Conservation (phyloP, 2,888 invertebrate genomes). For the Mactromeris polynyma region DNA sequence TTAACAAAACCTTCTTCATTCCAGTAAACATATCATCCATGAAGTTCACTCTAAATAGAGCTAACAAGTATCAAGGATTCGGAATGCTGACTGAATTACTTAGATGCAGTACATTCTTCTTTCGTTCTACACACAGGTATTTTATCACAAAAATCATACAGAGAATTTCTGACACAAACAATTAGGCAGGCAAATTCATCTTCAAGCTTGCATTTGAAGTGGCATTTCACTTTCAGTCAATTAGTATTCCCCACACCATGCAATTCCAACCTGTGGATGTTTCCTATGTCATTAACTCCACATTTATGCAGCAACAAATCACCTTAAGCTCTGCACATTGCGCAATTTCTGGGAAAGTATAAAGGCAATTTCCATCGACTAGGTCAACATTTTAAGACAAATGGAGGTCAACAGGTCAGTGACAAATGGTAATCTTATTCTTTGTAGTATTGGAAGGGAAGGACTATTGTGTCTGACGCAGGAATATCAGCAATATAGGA, state of each 20-base stretch:
- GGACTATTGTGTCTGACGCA: no score
- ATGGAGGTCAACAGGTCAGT: constrained; percentile 11
- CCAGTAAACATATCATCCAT: not conserved
- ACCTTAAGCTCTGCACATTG: not conserved
- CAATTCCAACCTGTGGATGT: not conserved
- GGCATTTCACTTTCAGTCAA: not conserved
- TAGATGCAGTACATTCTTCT: not conserved
- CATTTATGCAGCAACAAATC: not conserved
- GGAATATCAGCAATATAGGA: no score
- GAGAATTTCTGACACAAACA: not conserved
- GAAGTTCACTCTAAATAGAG: not conserved
- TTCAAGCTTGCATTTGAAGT: not conserved
- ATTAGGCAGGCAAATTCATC: not conserved
- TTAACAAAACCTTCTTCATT: no score
- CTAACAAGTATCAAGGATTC: not conserved
- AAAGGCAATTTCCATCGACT: constrained; percentile 49
- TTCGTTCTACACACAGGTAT: not conserved
- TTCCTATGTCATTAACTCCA: not conserved
- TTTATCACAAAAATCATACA: not conserved
- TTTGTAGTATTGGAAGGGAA: not conserved
- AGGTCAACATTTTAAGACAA: constrained; percentile 27
- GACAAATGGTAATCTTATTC: not conserved
- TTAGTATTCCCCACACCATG: not conserved
- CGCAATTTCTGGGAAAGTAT: constrained; percentile 22
- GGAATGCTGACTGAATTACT: not conserved